phyloP scores from a whole-genome alignment of 1,140 invertebrate species.

The Zaprionus vittiger region DNA sequence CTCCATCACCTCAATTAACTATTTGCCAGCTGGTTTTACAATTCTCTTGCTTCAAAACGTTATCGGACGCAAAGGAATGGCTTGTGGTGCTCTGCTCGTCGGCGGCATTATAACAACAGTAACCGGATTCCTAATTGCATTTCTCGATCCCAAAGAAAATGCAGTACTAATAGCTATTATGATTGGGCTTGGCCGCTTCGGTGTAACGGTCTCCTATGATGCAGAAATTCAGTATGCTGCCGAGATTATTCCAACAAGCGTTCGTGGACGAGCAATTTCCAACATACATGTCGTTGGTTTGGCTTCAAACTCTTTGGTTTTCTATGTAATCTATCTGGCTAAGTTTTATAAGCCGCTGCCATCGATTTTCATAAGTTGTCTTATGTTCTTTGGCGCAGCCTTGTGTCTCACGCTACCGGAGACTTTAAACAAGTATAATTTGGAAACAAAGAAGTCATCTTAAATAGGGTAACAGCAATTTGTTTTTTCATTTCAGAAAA shows the following conservation, averaged over 20 bases:
- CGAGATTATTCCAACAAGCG: conserved; percentile 88
- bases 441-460: neutral
- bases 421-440: conserved; percentile 85
- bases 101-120: conserved; percentile 85
- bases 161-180: conserved; percentile 65
- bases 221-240: conserved; percentile 87
- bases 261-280: conserved; percentile 86
- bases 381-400: conserved; percentile 85
- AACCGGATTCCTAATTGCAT: conserved; percentile 63
- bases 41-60: conserved; percentile 86
- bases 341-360: conserved; percentile 85
- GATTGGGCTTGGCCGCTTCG: conserved; percentile 86
- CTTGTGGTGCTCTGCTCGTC: conserved; percentile 85
- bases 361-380: conserved; percentile 85
- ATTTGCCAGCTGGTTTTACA: conserved; percentile 86
- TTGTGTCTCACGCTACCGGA: conserved; percentile 87
- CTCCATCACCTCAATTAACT: conserved; percentile 85
- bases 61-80: conserved; percentile 86
- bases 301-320: conserved; percentile 76
- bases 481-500: conserved; percentile 48
- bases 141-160: conserved; percentile 56
- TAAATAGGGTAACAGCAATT: neutral
- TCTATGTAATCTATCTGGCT: conserved; percentile 83
- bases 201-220: conserved; percentile 87
- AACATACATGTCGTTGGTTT: conserved; percentile 86